These are phyloP conservation scores for Subacronicta megacephala DNA, from an alignment of 2,888 invertebrate species.

Conservation along the genomic window DNA sequence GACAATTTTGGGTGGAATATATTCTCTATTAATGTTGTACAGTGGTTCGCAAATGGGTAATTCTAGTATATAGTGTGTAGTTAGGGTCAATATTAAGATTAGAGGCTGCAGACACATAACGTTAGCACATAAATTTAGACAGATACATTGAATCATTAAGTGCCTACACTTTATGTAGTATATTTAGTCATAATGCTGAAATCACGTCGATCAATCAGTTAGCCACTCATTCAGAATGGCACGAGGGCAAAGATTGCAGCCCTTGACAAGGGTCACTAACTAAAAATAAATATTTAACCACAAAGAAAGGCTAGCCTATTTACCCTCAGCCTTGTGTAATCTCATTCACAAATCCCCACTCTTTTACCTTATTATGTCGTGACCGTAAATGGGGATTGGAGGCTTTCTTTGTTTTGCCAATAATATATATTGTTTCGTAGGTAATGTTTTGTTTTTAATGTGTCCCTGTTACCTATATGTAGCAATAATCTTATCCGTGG, in stretches of 20 bases:
- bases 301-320: constrained; percentile 43
- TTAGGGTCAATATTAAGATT: constrained; percentile 5
- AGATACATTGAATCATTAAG: neutral
- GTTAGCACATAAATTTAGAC: neutral
- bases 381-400: constrained; percentile 33
- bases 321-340: constrained; percentile 34
- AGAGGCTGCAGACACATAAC: constrained; percentile 3
- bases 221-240: constrained; percentile 25
- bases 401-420: constrained; percentile 26
- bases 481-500: too few relatives aligned
- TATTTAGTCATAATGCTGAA: constrained; percentile 27
- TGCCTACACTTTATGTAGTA: constrained; percentile 11
- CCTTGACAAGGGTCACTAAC: constrained; percentile 44
- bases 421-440: too few relatives aligned
- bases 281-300: constrained; percentile 51
- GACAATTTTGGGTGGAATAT: constrained; percentile 4
- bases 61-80: neutral
- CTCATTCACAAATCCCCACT: constrained; percentile 47
- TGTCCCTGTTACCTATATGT: too few relatives aligned
- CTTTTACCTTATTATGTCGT: constrained; percentile 40
- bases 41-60: constrained; percentile 6
- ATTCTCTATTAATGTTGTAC: constrained; percentile 1
- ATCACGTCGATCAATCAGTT: constrained; percentile 50
- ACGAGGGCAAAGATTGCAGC: constrained; percentile 37
- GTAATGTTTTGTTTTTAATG: too few relatives aligned